phyloP scores from a whole-genome alignment of 2,888 invertebrate genomes.

The Zootermopsis nevadensis region DNA sequence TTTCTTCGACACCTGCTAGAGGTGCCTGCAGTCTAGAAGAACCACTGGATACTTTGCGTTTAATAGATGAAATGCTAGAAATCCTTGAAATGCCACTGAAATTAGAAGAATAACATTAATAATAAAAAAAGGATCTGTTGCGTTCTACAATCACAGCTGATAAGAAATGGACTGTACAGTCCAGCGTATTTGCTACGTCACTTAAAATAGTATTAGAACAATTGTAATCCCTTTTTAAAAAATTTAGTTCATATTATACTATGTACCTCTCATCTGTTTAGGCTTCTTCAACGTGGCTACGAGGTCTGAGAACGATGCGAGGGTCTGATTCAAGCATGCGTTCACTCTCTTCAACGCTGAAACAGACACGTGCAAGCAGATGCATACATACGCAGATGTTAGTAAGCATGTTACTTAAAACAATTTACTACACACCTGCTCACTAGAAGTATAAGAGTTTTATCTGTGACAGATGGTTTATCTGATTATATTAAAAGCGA shows the following conservation, averaged over 20 bases:
- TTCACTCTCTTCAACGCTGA: slow-evolving; percentile 78
- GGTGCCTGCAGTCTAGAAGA: slow-evolving; percentile 55
- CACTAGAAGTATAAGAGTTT: neutral
- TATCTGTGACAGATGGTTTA: no score
- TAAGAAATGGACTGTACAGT: no score
- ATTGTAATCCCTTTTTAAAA: no score
- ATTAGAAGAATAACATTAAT: neutral
- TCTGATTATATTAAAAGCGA: no score
- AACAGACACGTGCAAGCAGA: slow-evolving; percentile 44
- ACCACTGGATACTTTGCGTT: slow-evolving; percentile 49
- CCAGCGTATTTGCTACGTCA: no score
- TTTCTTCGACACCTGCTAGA: slow-evolving; percentile 58
- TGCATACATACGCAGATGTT: slow-evolving; percentile 27
- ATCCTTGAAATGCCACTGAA: slow-evolving; percentile 17
- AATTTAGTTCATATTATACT: no score
- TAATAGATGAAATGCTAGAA: slow-evolving; percentile 27
- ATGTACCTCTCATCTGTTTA: slow-evolving; percentile 49
- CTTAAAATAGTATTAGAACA: no score
- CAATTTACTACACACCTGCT: neutral
- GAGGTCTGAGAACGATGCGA: slow-evolving; percentile 72
- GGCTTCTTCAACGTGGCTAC: slow-evolving; percentile 72
- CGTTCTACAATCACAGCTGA: no score
- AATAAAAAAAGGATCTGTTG: no score
- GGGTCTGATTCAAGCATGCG: slow-evolving; percentile 81
- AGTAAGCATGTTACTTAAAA: slow-evolving; percentile 18